Percentiles rank a stretch among this genome's conserved stretches.
phyloP scores from a whole-genome alignment of 2,113 vertebrate species.

The Leiothrix lutea region DNA sequence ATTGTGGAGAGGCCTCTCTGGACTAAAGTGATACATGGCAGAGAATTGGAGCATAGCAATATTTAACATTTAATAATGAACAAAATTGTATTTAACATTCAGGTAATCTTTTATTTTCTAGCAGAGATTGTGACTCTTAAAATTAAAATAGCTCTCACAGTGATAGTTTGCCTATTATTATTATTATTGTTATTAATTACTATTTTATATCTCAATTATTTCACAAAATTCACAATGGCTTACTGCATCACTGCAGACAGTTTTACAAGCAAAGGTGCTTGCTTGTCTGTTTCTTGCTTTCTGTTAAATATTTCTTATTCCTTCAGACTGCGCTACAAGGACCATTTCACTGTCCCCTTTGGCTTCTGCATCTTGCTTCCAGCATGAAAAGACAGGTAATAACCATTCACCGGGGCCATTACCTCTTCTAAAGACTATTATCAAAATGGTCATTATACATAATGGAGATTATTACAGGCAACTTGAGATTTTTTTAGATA shows the following conservation, averaged over 20 bases:
- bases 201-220: conserved; percentile 55
- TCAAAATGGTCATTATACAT: conserved; percentile 88
- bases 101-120: conserved; percentile 6
- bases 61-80: background rate
- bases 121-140: conserved; percentile 22
- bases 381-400: conserved; percentile 83
- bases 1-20: background rate
- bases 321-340: conserved; percentile 75
- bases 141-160: conserved; percentile 47
- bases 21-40: background rate
- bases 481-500: conserved; percentile 84
- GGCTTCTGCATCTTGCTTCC: conserved; percentile 81
- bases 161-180: conserved; percentile 14
- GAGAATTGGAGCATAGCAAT: background rate
- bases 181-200: background rate
- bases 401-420: conserved; percentile 80
- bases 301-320: conserved; percentile 82
- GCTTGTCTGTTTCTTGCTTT: conserved; percentile 74
- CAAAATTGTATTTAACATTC: background rate
- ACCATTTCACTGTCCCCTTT: conserved; percentile 82
- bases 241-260: conserved; percentile 15
- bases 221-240: conserved; percentile 60
- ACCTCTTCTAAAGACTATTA: conserved; percentile 86
- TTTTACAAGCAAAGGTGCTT: conserved; percentile 61
- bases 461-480: conserved; percentile 88